Conservation (phyloP, 1,140 invertebrate species). For the Drosophila kurseongensis region DNA sequence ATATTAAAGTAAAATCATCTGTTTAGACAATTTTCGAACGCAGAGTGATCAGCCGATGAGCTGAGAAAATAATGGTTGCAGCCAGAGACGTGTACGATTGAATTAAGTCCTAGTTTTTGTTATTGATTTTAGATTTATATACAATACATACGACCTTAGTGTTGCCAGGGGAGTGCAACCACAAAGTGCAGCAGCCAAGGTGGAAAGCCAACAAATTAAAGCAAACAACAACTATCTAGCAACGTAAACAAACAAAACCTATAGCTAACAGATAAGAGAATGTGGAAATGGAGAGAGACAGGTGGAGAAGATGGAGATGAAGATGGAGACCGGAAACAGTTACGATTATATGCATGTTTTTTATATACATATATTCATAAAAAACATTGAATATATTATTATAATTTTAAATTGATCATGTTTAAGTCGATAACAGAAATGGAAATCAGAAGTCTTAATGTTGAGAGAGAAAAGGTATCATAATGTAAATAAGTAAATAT, state of each 20-base stretch:
- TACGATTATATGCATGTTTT: constrained; percentile 20
- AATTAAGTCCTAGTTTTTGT: constrained; percentile 37
- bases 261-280: constrained; percentile 36
- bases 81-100: constrained; percentile 5
- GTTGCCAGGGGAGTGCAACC: background rate
- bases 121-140: constrained; percentile 24
- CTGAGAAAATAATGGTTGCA: background rate
- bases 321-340: background rate
- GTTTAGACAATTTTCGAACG: constrained; percentile 29
- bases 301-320: background rate
- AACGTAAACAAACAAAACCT: constrained; percentile 41
- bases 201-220: constrained; percentile 32
- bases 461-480: constrained; percentile 37
- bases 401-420: constrained; percentile 39
- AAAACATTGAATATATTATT: constrained; percentile 34
- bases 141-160: background rate
- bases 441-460: constrained; percentile 39
- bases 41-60: background rate
- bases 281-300: background rate
- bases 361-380: constrained; percentile 5
- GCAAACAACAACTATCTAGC: constrained; percentile 50
- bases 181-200: constrained; percentile 4
- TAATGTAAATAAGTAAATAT: constrained; percentile 64
- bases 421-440: constrained; percentile 26
- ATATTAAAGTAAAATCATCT: constrained; percentile 24